Evolutionary conservation across 1,140 invertebrate genomes (phyloP), one percentile per base, ranked within the genome.

Genomic region (Nylanderia fulva): DNA sequence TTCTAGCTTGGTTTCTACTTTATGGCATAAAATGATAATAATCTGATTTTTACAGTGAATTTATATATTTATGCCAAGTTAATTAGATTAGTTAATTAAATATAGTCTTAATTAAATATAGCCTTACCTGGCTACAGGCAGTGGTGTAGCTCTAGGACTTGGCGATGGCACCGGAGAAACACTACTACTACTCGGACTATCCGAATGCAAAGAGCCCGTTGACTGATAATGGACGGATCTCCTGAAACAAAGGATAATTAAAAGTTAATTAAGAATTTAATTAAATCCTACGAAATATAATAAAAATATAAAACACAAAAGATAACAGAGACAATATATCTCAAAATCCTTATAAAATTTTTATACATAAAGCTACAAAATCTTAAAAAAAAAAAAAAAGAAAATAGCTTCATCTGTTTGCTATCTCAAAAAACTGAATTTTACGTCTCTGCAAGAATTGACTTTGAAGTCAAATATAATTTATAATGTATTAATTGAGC

Each of bases 121-220:
- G n/a, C 0, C 54, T 69, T 90, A 94, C 94, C 93, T 94, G 76
- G 93, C 85, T 84, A 92, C 92, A 36, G 96, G 96, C 84, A 96
- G 95, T 64, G 97, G 96, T 11, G 96, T 97, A 77, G 97, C 96
- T 79, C 97, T 95, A 1, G 98, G 97, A 58, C 97, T 97, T 27
- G 98, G 97, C 0, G 97, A 98, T 64, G 97, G 97, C 56, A 97
- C 97, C 0, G 97, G 97, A 52, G 97, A 98, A 60, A 97, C 96
- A 75, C 97, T 97, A 88, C 96, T 98, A 45, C 97, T 98, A 90
- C 97, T 98, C 52, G 97, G 97, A 79, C 97, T 97, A 89, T 98
- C 98, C 63, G 97, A 98, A 92, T 98, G 97, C 56, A 98, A 95
- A 54, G 97, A 98, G 45, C 97, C 97, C 61, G 97, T 98, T 6